Evolutionary conservation across 2,888 invertebrate genomes (phyloP), one percentile per base, ranked within the genome.

Genomic region (Xanthostigma xanthostigma): DNA sequence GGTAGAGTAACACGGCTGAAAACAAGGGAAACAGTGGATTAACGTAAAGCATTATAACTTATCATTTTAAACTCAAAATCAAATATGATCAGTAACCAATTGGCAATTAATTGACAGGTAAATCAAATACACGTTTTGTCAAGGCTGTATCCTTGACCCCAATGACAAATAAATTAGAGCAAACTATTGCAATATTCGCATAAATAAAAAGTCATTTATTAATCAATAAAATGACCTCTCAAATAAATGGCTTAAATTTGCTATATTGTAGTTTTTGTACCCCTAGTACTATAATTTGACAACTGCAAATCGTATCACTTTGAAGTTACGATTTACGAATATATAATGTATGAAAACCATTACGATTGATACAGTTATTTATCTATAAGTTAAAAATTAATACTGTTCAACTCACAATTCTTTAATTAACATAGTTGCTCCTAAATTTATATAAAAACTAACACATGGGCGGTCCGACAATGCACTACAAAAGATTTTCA

Each of bases 1-100:
- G 94, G 94, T 70, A 96, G 80, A 68, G 91, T 86, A 64, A 96
- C 89, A 66, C 95, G 93, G 76, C 94, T 94, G 80, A 65, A 80
- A 79, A 60, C 58, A 65, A 58, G 60, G 67, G 69, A 64, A 60
- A 58, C 60, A 53, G 55, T 54, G 44, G 41, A 56, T 55, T 55
- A 27, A 27, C 27, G 27, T 6, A 27, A 5, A 27, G 6, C 3
- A 27, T 27, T 6, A 27, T 27, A 27, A 27, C 1, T 6, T 27
- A 27, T 27, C 6, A 27, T 27, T 27, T 27, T 27, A 27, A 27
- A 27, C 6, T 27, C 1, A 27, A 27, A 27, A 3, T 27, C 2
- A 27, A 27, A 27, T 27, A 27, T 27, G 27, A 27, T 27, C 27
- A 27, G 27, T 27, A 27, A 27, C 27, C 27, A 27, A 27, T 27